Conservation (phyloP, 2,888 invertebrate species). For the Leucoma salicis region DNA sequence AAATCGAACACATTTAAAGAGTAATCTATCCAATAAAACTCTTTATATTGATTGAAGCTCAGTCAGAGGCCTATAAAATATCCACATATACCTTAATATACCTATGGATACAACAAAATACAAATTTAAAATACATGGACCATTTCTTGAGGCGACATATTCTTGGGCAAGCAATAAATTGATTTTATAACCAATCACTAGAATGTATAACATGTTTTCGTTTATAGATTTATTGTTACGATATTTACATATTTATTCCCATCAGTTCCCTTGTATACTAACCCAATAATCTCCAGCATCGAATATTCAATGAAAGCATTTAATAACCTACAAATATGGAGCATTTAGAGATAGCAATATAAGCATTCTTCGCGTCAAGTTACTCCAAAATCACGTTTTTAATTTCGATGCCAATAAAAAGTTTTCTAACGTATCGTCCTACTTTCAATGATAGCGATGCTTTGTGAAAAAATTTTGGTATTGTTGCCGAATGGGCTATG, state of each 20-base stretch:
- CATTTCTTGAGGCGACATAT: constrained; percentile 1
- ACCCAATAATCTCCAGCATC: constrained; percentile 16
- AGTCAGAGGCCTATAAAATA: no score
- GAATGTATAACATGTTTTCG: constrained; percentile 10
- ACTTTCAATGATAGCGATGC: constrained; percentile 31
- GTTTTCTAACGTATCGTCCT: constrained; percentile 26
- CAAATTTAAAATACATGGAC: background rate
- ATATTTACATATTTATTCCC: constrained; percentile 27
- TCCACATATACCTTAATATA: background rate
- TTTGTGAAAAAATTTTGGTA: constrained; percentile 35
- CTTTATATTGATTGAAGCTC: no score
- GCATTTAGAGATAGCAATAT: constrained; percentile 30
- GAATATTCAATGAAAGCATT: constrained; percentile 26
- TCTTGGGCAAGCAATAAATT: constrained; percentile 6
- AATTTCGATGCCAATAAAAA: constrained; percentile 38
- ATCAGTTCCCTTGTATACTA: constrained; percentile 14
- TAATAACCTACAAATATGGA: constrained; percentile 31
- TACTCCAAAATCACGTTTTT: constrained; percentile 32
- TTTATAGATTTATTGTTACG: constrained; percentile 20
- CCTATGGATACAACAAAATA: background rate
- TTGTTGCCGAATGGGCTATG: constrained; percentile 49
- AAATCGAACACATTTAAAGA: no score
- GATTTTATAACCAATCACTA: constrained; percentile 9
- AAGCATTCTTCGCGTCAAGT: constrained; percentile 32
- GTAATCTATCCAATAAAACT: no score